A percentile compares a stretch with the other conserved stretches of the same genome.
Evolutionary conservation across 2,113 vertebrate genomes (phyloP).

Genomic region (Prochilodus magdalenae): DNA sequence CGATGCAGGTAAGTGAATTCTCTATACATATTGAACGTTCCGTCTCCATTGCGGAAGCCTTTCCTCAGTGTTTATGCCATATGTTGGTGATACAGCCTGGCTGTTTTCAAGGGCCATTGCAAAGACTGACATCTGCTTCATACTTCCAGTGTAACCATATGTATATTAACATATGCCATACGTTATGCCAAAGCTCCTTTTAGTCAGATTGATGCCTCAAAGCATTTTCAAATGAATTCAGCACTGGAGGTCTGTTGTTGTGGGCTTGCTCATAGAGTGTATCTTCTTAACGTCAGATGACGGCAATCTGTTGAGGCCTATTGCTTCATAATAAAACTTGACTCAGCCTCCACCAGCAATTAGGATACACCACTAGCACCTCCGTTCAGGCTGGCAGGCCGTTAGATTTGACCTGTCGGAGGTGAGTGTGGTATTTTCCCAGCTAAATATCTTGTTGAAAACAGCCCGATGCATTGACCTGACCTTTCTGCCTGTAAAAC

Average conservation of each 20-base stretch:
- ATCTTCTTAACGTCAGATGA: background rate
- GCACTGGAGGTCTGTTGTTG: background rate
- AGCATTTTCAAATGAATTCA: too few species aligned
- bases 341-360: background rate
- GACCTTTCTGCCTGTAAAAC: slow-evolving; percentile 51
- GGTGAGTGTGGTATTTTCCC: slow-evolving; percentile 27
- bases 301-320: background rate
- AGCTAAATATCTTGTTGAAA: slow-evolving; percentile 16
- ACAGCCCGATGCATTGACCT: slow-evolving; percentile 44
- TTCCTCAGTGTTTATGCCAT: background rate
- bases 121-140: too few species aligned
- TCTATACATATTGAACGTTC: background rate
- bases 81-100: background rate
- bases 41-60: background rate
- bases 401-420: slow-evolving; percentile 19
- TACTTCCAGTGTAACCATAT: too few species aligned
- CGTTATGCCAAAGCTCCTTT: too few species aligned
- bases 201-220: too few species aligned
- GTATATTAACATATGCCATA: too few species aligned
- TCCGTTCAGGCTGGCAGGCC: slow-evolving; percentile 10
- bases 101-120: background rate
- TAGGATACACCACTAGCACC: background rate
- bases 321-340: slow-evolving; percentile 23
- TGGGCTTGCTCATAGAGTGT: background rate
- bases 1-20: background rate